Evolutionary conservation across 2,797 vertebrate species (phyloP).

Genomic region (Pitangus sulphuratus): DNA sequence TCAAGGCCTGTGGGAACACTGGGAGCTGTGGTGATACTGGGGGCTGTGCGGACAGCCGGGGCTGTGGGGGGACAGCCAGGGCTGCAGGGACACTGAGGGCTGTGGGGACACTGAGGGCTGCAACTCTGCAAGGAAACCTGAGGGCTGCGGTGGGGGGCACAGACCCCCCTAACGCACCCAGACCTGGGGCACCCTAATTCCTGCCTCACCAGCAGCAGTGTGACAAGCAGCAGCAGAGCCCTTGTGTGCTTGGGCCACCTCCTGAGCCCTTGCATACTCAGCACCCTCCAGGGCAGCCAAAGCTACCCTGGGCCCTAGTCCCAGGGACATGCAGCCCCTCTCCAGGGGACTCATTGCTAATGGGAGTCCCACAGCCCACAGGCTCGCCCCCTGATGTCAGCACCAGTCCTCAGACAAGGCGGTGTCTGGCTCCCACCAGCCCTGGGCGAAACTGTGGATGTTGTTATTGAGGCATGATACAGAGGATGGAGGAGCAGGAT

Average conservation of each 20-base stretch:
- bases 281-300: too few relatives aligned
- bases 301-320: not conserved
- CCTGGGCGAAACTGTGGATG: rapidly evolving
- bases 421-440: rapidly evolving
- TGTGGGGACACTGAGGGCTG: not conserved
- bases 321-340: not conserved
- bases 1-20: not conserved
- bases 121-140: not conserved
- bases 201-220: rapidly evolving
- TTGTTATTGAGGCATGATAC: not conserved
- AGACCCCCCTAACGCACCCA: not conserved
- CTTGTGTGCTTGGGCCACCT: not conserved
- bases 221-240: not conserved
- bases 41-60: not conserved
- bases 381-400: rapidly evolving
- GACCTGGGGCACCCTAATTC: not conserved
- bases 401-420: not conserved
- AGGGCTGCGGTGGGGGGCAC: not conserved
- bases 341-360: not conserved
- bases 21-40: not conserved
- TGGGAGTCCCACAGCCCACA: not conserved
- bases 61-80: not conserved
- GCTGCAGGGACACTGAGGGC: not conserved
- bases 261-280: too few relatives aligned
- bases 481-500: not conserved